Evolutionary conservation across 2,888 invertebrate genomes (phyloP).

Genomic region (Callyntrura guangdongensis): DNA sequence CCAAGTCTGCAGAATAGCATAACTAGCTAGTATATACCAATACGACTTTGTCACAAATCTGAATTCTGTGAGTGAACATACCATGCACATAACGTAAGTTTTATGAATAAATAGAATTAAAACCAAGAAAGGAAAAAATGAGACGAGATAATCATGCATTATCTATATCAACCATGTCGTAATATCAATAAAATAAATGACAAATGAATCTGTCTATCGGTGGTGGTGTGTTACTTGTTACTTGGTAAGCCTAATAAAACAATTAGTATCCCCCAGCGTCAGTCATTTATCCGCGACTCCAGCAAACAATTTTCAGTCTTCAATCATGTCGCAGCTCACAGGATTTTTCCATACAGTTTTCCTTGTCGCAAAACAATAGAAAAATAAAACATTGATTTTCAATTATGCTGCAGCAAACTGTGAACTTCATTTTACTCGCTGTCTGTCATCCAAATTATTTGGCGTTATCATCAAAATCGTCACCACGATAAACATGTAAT

Average conservation of each 20-base stretch:
- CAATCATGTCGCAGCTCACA: neutral
- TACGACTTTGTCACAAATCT: no score
- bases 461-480: neutral
- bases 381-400: slow-evolving; percentile 7
- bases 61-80: neutral
- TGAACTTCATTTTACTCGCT: slow-evolving; percentile 5
- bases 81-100: neutral
- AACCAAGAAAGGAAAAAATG: neutral
- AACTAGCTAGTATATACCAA: no score
- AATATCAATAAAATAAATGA: no score
- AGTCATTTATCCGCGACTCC: no score
- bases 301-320: neutral
- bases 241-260: no score
- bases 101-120: neutral
- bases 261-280: no score
- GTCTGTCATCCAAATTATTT: slow-evolving; percentile 4
- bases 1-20: no score
- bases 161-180: slow-evolving; percentile 2
- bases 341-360: neutral
- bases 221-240: no score
- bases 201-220: no score
- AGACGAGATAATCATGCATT: neutral
- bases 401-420: slow-evolving; percentile 4
- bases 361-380: neutral
- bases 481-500: neutral